Evolutionary conservation across 2,888 invertebrate genomes (phyloP).

Genomic region (Euplagia quadripunctaria): DNA sequence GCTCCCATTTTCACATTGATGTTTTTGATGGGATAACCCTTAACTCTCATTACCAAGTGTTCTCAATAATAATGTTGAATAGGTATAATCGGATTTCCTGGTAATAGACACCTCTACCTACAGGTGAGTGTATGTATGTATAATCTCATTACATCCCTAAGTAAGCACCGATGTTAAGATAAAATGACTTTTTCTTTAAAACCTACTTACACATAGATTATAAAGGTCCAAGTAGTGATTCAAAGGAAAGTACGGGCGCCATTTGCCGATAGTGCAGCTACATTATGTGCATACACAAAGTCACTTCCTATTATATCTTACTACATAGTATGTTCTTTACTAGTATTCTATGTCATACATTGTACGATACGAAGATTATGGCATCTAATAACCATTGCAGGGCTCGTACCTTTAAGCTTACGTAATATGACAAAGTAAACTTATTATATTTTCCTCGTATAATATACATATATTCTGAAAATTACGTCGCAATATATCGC

Average conservation of each 20-base stretch:
- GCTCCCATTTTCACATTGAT: too few relatives aligned
- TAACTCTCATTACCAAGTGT: too few relatives aligned
- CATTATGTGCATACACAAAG: background rate
- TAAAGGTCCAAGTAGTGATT: background rate
- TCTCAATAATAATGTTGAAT: too few relatives aligned
- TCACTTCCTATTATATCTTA: background rate
- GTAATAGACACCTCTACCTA: too few relatives aligned
- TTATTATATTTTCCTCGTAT: background rate
- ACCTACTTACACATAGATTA: background rate
- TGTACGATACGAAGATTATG: background rate
- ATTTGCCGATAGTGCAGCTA: background rate
- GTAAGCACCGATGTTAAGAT: background rate
- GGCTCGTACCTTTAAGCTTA: background rate
- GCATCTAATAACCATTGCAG: background rate
- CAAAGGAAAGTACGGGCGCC: background rate
- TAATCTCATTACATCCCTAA: too few relatives aligned
- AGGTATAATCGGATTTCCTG: too few relatives aligned
- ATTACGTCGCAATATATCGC: background rate
- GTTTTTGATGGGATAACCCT: too few relatives aligned
- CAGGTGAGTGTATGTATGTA: too few relatives aligned
- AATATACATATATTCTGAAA: background rate
- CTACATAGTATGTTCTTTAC: background rate
- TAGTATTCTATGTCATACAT: background rate
- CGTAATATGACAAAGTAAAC: background rate
- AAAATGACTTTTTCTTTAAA: background rate